Evolutionary conservation across 1,140 invertebrate genomes (phyloP), one percentile per base, ranked within the genome.

Genomic region (Drosophila nigromelanica): DNA sequence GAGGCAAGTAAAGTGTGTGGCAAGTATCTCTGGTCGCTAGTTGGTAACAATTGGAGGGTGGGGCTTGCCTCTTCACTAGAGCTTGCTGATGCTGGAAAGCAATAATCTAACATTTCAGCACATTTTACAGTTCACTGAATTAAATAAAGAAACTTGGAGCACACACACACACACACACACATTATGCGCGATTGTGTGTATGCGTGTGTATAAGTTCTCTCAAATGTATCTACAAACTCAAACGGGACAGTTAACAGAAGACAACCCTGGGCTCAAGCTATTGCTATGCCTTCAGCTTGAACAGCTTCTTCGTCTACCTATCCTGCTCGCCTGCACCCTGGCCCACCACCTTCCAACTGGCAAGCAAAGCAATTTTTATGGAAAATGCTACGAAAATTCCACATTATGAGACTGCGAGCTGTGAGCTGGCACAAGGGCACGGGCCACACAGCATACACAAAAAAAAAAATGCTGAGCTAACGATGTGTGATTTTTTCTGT

Each of bases 81-180:
- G 30, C 35, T 54, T 30, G 27, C 42, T 40, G 42, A 21, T 48
- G 63, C 37, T 78, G 37, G 77, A 87, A 87, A 87, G 82, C 82
- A 87, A 87, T 87, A 87, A 87, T 87, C 82, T 87, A 87, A 87
- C 82, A 89, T 87, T 87, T 87, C 82, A 87, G 82, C 82, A 87
- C 82, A 87, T 87, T 87, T 87, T 87, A 87, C 82, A 87, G 82
- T 89, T 87, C 82, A 87, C 83, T 87, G 82, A 87, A 87, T 87
- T 89, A 89, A 87, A 87, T 87, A 87, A 87, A 89, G 83, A 87
- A 87, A 87, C 82, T 87, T 87, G 79, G 82, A 78, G 78, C 47
- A 60, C 50, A 75, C 64, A 73, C 64, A 73, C 62, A 64, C 75
- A 67, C 70, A 18, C 18, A 66, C 74, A 62, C 40, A 59, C 45